These are phyloP conservation scores for Habrosyne pyritoides DNA, from an alignment of 2,888 invertebrate genomes.

Conservation along the genomic window DNA sequence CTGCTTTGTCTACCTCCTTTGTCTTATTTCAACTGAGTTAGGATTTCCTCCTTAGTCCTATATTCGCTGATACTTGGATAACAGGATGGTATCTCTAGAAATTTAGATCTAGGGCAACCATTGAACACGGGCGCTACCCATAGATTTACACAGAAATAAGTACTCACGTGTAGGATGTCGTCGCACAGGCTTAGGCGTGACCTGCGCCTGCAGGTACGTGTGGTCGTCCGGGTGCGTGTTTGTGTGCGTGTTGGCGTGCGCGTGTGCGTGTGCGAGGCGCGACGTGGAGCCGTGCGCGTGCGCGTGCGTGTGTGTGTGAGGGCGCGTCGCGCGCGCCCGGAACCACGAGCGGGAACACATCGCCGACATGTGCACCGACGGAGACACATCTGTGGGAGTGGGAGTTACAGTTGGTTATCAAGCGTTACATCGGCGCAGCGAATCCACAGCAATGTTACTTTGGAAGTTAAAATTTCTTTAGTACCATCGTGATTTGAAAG, in stretches of 20 bases:
- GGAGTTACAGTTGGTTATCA: too few species aligned
- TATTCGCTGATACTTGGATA: too few species aligned
- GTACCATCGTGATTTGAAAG: too few species aligned
- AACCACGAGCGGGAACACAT: conserved; percentile 91
- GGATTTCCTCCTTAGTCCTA: too few species aligned
- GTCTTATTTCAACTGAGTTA: too few species aligned
- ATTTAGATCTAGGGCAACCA: too few species aligned
- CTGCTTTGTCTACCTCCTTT: too few species aligned
- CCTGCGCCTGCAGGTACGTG: conserved; percentile 15
- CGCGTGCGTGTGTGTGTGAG: conserved; percentile 17
- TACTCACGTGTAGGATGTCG: conserved; percentile 48
- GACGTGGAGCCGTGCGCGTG: conserved; percentile 23
- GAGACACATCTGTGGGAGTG: conserved; percentile 83
- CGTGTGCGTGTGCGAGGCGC: conserved; percentile 15
- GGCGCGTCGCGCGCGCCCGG: conserved; percentile 85
- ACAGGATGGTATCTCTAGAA: too few species aligned
- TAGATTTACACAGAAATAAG: not conserved
- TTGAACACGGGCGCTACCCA: too few species aligned
- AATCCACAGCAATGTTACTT: too few species aligned
- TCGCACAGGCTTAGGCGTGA: conserved; percentile 19
- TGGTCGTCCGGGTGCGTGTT: conserved; percentile 19
- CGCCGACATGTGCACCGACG: conserved; percentile 87
- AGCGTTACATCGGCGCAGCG: too few species aligned
- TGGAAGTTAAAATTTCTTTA: too few species aligned
- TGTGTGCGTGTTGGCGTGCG: conserved; percentile 8